Evolutionary conservation across 2,888 invertebrate genomes (phyloP), one percentile per base, ranked within the genome.

Genomic region (Tipula lateralis): DNA sequence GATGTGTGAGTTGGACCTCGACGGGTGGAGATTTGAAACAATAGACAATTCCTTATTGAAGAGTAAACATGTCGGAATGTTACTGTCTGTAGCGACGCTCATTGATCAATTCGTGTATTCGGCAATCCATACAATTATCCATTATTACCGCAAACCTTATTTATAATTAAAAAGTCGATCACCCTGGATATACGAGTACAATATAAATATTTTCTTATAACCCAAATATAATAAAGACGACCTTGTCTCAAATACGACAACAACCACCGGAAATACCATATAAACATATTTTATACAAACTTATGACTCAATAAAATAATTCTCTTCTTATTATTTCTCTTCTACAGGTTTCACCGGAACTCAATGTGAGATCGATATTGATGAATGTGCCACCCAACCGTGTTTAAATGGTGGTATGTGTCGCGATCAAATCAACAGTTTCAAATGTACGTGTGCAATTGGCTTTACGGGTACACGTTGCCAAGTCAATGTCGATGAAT

Each of bases 401-500:
- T 98, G 98, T 87, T 90, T 96, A 85, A 97, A 97, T 89, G 95
- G 95, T 16, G 97, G 97, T 30, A 93, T 93, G 83, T 97, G 97
- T 89, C 94, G 94, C 87, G 97, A 97, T 89, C 92, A 95, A 90
- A 95, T 97, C 89, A 97, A 96, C 89, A 94, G 95, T 0, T 97
- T 96, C 90, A 94, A 94, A 86, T 98, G 98, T 89, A 93, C 94
- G 2, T 98, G 97, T 89, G 95, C 96, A 9, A 92, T 94, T 86
- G 97, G 97, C 5, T 97, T 97, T 88, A 95, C 95, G 0, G 97
- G 97, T 2, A 92, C 94, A 0, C 93, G 96, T 44, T 97, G 97
- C 88, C 96, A 97, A 89, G 95, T 94, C 85, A 97, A 97, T 91
- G 96, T 97, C 88, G 97, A 97, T 88, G 97, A 97, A 89, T 97